Evolutionary conservation across 2,113 vertebrate species (phyloP).

Genomic region (Struthio camelus): DNA sequence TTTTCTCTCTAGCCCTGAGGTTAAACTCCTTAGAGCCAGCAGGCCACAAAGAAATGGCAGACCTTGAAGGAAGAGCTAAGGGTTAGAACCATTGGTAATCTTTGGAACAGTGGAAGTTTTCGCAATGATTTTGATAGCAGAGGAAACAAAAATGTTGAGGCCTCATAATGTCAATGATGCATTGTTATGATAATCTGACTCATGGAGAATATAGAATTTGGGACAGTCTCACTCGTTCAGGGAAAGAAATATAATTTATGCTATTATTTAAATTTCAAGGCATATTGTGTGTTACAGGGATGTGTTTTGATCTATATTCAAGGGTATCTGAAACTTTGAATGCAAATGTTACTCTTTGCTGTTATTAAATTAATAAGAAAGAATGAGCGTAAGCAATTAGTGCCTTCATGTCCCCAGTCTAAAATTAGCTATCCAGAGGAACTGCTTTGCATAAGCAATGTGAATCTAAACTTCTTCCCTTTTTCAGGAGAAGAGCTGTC

Average conservation of each 20-base stretch:
- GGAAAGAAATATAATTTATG: not conserved
- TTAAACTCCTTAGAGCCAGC: not conserved
- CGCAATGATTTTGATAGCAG: not conserved
- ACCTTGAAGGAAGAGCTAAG: not conserved
- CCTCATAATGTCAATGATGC: not conserved
- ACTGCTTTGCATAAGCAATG: not conserved
- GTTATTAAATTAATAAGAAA: constrained; percentile 21
- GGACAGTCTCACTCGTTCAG: not conserved
- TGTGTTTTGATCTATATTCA: constrained; percentile 10
- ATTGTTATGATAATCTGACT: not conserved
- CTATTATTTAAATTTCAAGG: constrained; percentile 17
- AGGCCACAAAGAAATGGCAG: not conserved
- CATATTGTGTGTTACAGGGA: not conserved
- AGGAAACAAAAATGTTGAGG: not conserved
- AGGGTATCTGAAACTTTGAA: not conserved
- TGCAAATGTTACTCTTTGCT: not conserved
- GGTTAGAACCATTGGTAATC: not conserved
- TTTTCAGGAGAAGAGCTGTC: not conserved
- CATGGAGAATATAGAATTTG: not conserved
- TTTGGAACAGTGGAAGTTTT: not conserved
- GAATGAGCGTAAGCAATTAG: constrained; percentile 17
- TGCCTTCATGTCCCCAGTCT: not conserved
- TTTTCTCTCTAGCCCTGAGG: not conserved
- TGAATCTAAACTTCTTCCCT: not conserved
- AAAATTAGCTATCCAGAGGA: constrained; percentile 5